Conservation (phyloP, 2,113 vertebrate species). For the Callospermophilus lateralis region DNA sequence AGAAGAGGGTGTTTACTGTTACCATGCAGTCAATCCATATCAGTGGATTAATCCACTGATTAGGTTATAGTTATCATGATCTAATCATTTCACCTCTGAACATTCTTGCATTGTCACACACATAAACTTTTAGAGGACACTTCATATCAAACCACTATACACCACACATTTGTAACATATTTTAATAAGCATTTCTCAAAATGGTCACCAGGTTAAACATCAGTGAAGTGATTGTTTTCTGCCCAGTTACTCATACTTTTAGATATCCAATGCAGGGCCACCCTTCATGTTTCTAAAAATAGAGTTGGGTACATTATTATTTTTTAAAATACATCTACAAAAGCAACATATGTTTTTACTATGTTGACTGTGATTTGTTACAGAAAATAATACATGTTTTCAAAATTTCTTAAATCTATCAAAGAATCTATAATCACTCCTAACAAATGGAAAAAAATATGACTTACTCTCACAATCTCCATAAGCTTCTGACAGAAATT, state of each 20-base stretch:
- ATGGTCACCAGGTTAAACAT: neutral
- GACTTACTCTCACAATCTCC: neutral
- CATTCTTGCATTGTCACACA: too few species aligned
- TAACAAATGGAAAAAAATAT: slow-evolving; percentile 22
- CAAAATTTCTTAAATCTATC: slow-evolving; percentile 36
- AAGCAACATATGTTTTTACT: neutral
- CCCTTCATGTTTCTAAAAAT: neutral
- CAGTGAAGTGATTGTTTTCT: neutral
- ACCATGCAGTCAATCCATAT: too few species aligned
- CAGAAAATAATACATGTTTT: slow-evolving; percentile 39
- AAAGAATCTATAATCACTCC: slow-evolving; percentile 17
- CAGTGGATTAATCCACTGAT: too few species aligned
- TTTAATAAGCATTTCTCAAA: slow-evolving; percentile 14
- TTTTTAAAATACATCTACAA: neutral
- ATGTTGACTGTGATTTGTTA: neutral
- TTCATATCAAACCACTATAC: too few species aligned
- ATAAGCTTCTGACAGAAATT: slow-evolving; percentile 12
- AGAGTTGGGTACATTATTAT: neutral
- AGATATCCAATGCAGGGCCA: neutral
- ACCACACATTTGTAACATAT: neutral
- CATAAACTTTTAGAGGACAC: too few species aligned
- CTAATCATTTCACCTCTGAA: too few species aligned
- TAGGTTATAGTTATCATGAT: too few species aligned
- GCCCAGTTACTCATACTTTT: neutral
- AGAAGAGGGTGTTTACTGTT: too few species aligned